Conservation (phyloP, 1,140 invertebrate genomes). For the Procambarus virginalis region DNA sequence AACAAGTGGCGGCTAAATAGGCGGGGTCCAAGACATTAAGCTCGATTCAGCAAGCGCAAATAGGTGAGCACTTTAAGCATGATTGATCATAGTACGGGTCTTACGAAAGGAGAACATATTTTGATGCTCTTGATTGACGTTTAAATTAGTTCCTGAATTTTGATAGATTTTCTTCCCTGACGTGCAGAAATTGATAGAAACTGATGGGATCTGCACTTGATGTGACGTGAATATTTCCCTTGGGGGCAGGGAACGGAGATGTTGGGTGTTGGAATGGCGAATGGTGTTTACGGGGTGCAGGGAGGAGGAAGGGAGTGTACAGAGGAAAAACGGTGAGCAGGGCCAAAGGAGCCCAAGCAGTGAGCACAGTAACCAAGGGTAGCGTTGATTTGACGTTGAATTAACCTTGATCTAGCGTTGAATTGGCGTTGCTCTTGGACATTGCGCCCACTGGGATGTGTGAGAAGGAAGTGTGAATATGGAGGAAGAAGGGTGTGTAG, state of each 20-base stretch:
- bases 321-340: not conserved
- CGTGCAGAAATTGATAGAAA: not conserved
- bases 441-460: no score
- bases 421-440: no score
- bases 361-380: no score
- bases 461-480: not conserved
- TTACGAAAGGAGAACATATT: not conserved
- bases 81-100: not conserved
- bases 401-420: no score
- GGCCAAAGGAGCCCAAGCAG: no score
- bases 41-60: no score
- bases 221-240: not conserved
- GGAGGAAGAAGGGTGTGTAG: not conserved
- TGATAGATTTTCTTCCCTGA: not conserved
- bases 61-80: no score
- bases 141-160: constrained; percentile 11
- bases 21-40: no score
- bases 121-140: constrained; percentile 1
- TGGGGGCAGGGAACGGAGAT: not conserved
- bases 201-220: not conserved
- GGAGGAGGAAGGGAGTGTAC: not conserved
- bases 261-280: not conserved
- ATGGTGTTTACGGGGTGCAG: not conserved
- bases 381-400: no score
- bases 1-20: no score